phyloP scores from a whole-genome alignment of 2,888 invertebrate genomes.

The Leptinotarsa juncta region DNA sequence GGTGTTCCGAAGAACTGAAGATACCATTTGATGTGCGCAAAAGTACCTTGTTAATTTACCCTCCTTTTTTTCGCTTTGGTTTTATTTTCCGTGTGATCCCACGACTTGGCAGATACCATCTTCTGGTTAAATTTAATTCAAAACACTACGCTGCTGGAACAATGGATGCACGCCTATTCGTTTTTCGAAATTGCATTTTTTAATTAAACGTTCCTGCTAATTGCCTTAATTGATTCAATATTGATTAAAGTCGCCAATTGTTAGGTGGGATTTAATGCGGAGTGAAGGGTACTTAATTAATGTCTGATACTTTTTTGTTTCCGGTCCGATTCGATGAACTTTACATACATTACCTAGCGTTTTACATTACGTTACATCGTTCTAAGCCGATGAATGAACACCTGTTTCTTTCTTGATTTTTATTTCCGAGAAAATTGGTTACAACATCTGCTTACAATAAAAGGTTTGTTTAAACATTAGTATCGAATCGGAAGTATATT shows the following conservation, averaged over 20 bases:
- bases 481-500: too few species aligned
- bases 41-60: slow-evolving; percentile 52
- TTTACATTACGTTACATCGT: background rate
- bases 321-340: slow-evolving; percentile 8
- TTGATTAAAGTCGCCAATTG: slow-evolving; percentile 34
- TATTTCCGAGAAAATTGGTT: background rate
- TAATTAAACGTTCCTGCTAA: slow-evolving; percentile 41
- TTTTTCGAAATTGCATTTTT: slow-evolving; percentile 41
- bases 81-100: slow-evolving; percentile 51
- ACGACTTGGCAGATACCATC: slow-evolving; percentile 55
- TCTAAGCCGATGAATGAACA: background rate
- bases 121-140: slow-evolving; percentile 52
- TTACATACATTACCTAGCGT: background rate
- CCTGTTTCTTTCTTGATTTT: background rate
- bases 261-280: slow-evolving; percentile 6
- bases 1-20: slow-evolving; percentile 45
- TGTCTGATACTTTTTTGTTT: background rate
- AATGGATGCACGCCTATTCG: slow-evolving; percentile 45
- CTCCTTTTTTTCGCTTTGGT: slow-evolving; percentile 43
- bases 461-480: background rate
- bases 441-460: background rate
- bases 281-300: slow-evolving; percentile 16
- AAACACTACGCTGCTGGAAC: slow-evolving; percentile 45
- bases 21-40: slow-evolving; percentile 48
- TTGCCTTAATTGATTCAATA: slow-evolving; percentile 42